Percentiles rank a stretch among this genome's conserved stretches.
These are phyloP conservation scores for Thyatira batis DNA, from an alignment of 2,888 invertebrate species.

Conservation along the genomic window DNA sequence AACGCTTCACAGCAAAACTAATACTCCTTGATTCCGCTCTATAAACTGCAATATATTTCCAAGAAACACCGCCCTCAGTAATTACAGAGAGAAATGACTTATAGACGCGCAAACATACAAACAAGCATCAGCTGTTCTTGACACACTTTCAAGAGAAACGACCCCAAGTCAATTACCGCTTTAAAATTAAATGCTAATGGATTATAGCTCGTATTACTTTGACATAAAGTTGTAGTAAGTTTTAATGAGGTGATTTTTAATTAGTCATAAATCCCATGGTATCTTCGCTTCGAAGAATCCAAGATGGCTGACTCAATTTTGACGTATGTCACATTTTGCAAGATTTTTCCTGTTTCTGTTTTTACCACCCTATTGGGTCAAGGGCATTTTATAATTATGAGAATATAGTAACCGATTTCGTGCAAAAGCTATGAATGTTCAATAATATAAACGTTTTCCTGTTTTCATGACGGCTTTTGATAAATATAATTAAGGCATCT, in stretches of 20 bases:
- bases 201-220: neutral
- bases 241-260: neutral
- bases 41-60: constrained; percentile 16
- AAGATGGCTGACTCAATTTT: constrained; percentile 30
- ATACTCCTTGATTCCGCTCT: neutral
- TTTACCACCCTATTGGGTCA: constrained; percentile 17
- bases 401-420: neutral
- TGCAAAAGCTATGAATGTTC: neutral
- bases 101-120: constrained; percentile 13
- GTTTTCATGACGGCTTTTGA: too few relatives aligned
- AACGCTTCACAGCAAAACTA: neutral
- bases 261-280: neutral
- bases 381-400: constrained; percentile 8
- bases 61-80: constrained; percentile 21
- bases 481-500: too few relatives aligned
- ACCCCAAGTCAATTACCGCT: neutral
- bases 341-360: constrained; percentile 21
- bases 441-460: too few relatives aligned
- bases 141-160: neutral
- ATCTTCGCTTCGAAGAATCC: constrained; percentile 13
- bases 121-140: neutral
- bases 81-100: constrained; percentile 30
- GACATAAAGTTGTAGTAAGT: neutral
- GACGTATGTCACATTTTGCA: constrained; percentile 17
- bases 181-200: neutral